A percentile compares a stretch with the other conserved stretches of the same genome.
Conservation (phyloP, 1,140 invertebrate genomes). For the Eumeta japonica region DNA sequence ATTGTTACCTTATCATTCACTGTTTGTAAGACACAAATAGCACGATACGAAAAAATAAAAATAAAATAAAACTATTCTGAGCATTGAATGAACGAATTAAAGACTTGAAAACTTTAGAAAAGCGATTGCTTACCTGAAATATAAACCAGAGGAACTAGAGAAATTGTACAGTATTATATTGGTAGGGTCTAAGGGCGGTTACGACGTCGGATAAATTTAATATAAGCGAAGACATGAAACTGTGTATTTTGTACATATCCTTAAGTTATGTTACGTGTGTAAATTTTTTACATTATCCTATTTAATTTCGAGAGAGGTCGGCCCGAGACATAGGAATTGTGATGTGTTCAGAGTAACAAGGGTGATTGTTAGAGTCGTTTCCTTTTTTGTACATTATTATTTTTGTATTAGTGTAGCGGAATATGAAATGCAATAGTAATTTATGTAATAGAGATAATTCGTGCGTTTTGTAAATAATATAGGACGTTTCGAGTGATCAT, state of each 20-base stretch:
- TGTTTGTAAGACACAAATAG: too few species aligned
- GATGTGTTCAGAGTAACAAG: conserved; percentile 42
- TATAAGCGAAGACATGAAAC: conserved; percentile 36
- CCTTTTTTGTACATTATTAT: conserved; percentile 50
- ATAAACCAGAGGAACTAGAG: too few species aligned
- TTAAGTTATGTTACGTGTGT: conserved; percentile 53
- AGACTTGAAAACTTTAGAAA: too few species aligned
- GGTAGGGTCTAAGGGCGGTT: conserved; percentile 37
- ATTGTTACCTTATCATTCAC: neutral
- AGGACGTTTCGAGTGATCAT: neutral
- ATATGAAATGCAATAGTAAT: conserved; percentile 55
- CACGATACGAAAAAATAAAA: too few species aligned
- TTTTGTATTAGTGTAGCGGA: conserved; percentile 43
- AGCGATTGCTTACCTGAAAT: too few species aligned
- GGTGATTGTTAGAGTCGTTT: conserved; percentile 14
- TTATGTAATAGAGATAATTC: conserved; percentile 49
- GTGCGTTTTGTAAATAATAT: conserved; percentile 46
- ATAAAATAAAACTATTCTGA: too few species aligned
- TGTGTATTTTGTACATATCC: conserved; percentile 54
- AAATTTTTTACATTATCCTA: conserved; percentile 40
- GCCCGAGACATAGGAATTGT: conserved; percentile 50
- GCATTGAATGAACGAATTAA: too few species aligned
- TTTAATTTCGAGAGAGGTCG: conserved; percentile 43
- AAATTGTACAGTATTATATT: conserved; percentile 58
- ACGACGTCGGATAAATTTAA: conserved; percentile 25